phyloP scores from a whole-genome alignment of 53 echinoderm and acorn worm species.

The Crossaster papposus region DNA sequence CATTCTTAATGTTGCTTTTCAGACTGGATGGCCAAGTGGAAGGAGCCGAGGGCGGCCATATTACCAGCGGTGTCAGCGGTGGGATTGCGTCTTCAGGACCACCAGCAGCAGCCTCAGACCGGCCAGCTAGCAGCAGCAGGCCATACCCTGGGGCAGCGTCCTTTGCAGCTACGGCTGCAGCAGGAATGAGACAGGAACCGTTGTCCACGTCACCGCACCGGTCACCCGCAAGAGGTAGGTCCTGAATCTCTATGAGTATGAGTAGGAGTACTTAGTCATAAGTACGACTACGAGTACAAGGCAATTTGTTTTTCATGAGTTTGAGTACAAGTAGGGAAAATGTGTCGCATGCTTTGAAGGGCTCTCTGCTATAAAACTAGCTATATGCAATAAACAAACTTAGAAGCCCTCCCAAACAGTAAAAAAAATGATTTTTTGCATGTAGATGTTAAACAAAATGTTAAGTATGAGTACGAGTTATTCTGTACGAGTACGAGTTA shows the following conservation, averaged over 20 bases:
- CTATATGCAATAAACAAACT: no score
- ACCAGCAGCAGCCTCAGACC: slow-evolving; percentile 55
- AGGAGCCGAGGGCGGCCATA: slow-evolving; percentile 48
- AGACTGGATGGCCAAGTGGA: slow-evolving; percentile 81
- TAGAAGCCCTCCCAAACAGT: no score
- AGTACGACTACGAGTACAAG: neutral
- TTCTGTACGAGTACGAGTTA: no score
- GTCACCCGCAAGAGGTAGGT: slow-evolving; percentile 69
- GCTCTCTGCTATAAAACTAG: no score
- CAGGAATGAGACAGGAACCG: slow-evolving; percentile 57
- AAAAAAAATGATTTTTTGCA: no score
- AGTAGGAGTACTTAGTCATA: neutral
- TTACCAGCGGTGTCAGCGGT: slow-evolving; percentile 41
- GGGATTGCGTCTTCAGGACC: slow-evolving; percentile 61
- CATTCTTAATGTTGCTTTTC: neutral
- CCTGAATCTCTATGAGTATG: neutral
- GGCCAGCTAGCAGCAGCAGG: slow-evolving; percentile 47
- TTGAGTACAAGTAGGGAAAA: no score
- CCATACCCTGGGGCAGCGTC: slow-evolving; percentile 56
- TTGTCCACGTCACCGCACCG: slow-evolving; percentile 71
- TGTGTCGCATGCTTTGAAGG: no score
- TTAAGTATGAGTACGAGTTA: no score
- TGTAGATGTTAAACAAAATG: no score
- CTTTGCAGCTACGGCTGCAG: slow-evolving; percentile 62
- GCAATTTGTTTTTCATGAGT: no score